Evolutionary conservation across 2,888 invertebrate species (phyloP).

Genomic region (Acronicta alni): DNA sequence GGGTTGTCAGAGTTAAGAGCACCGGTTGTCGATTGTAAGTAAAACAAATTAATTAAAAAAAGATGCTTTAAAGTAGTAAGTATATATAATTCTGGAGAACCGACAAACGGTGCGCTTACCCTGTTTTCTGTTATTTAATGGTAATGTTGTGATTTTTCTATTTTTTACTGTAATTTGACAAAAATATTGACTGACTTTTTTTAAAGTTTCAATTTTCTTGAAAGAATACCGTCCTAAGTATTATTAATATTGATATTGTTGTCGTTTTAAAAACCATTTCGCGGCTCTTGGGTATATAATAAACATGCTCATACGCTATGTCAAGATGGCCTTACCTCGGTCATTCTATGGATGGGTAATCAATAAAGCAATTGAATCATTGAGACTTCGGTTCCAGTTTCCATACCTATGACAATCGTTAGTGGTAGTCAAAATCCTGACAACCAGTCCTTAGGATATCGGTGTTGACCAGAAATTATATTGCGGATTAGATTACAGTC

Average conservation of each 20-base stretch:
- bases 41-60: slow-evolving; percentile 15
- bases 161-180: slow-evolving; percentile 16
- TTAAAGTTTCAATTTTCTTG: neutral
- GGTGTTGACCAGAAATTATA: too few relatives aligned
- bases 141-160: slow-evolving; percentile 42
- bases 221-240: slow-evolving; percentile 30
- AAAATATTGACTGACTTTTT: slow-evolving; percentile 32
- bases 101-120: slow-evolving; percentile 16
- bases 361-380: too few relatives aligned
- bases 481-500: too few relatives aligned
- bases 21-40: slow-evolving; percentile 14
- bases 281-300: too few relatives aligned
- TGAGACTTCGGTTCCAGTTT: too few relatives aligned
- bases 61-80: slow-evolving; percentile 44
- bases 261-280: neutral
- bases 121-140: slow-evolving; percentile 33
- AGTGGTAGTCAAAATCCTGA: too few relatives aligned
- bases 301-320: too few relatives aligned
- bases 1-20: slow-evolving; percentile 7
- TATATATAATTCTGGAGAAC: slow-evolving; percentile 11
- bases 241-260: slow-evolving; percentile 6
- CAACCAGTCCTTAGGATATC: too few relatives aligned
- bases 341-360: too few relatives aligned
- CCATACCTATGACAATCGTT: too few relatives aligned
- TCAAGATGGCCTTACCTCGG: too few relatives aligned